Conservation (phyloP, 2,113 vertebrate species). For the Barnardius zonarius region DNA sequence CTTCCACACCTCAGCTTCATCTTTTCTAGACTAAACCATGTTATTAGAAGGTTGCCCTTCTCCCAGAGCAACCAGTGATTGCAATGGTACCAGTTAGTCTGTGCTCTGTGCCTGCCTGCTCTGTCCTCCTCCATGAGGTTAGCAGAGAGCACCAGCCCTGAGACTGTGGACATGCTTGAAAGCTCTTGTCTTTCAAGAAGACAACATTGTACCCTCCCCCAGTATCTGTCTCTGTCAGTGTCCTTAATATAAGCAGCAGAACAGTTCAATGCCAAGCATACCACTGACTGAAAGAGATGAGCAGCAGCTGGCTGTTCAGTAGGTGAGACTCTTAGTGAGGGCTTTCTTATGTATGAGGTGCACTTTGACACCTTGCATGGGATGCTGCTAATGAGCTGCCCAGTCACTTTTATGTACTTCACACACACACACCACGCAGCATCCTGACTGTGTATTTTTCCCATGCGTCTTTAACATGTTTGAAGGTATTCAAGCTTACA, state of each 20-base stretch:
- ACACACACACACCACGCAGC: neutral
- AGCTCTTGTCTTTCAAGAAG: neutral
- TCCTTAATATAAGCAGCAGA: neutral
- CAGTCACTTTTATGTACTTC: neutral
- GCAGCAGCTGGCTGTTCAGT: neutral
- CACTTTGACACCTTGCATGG: neutral
- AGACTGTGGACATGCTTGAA: neutral
- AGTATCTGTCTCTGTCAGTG: neutral
- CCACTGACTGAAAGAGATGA: neutral
- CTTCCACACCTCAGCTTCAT: neutral
- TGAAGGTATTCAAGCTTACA: neutral
- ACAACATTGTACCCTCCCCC: fast-evolving
- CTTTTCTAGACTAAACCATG: neutral
- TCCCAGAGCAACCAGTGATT: neutral
- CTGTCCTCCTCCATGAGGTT: neutral
- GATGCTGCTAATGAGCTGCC: neutral
- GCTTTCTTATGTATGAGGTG: neutral
- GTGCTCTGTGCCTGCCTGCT: neutral
- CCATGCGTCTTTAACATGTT: neutral
- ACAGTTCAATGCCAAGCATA: neutral
- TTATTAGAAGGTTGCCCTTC: neutral
- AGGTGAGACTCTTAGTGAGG: neutral
- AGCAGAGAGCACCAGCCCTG: neutral
- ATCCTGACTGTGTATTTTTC: neutral
- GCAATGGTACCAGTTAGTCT: neutral